These are phyloP conservation scores for Harpagoxenus sublaevis DNA, from an alignment of 2,888 invertebrate genomes.

Conservation along the genomic window DNA sequence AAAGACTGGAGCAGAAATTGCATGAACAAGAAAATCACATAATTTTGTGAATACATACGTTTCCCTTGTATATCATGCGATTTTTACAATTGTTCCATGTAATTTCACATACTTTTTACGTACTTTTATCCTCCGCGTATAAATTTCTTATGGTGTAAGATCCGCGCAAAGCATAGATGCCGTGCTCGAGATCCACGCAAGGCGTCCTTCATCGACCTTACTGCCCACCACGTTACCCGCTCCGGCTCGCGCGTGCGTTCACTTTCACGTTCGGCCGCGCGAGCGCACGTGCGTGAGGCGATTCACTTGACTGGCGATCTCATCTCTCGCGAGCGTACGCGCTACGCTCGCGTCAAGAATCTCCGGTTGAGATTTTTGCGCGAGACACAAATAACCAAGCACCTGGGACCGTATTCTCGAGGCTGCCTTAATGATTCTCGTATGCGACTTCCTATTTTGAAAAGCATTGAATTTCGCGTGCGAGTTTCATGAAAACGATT, in stretches of 20 bases:
- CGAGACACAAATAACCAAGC: not conserved
- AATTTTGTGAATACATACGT: not conserved
- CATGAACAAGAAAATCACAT: not conserved
- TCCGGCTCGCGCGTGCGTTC: constrained; percentile 61
- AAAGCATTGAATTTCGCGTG: too few species aligned
- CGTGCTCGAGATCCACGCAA: constrained; percentile 60
- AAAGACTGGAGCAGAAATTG: not conserved
- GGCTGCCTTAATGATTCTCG: too few species aligned
- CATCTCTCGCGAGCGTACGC: constrained; percentile 11
- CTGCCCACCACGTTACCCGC: constrained; percentile 71
- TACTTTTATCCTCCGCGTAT: not conserved
- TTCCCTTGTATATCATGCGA: not conserved
- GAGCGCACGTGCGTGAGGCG: constrained; percentile 65
- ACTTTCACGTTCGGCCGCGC: constrained; percentile 79
- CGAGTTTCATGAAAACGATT: too few species aligned
- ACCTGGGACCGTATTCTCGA: too few species aligned
- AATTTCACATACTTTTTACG: not conserved
- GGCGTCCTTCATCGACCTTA: constrained; percentile 81
- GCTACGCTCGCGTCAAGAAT: not conserved
- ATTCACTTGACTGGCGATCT: constrained; percentile 31
- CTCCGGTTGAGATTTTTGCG: constrained; percentile 7
- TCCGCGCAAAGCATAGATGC: constrained; percentile 55
- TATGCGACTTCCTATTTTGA: too few species aligned
- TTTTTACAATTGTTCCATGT: not conserved
- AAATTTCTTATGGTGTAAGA: constrained; percentile 60